Percentiles rank a stretch among this genome's conserved stretches.
phyloP scores from a whole-genome alignment of 2,113 vertebrate genomes.

The Daboia siamensis region DNA sequence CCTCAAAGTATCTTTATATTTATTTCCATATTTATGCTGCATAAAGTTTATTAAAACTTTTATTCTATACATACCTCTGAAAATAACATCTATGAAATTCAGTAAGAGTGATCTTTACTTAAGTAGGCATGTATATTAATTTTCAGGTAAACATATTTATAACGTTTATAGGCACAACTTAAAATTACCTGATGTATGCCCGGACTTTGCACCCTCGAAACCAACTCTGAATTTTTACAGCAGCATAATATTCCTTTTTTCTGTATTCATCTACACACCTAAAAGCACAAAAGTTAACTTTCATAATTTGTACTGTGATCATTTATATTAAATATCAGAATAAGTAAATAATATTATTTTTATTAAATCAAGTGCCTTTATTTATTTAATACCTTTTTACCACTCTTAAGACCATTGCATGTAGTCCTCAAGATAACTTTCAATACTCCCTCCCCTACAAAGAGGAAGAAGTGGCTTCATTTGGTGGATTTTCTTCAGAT shows the following conservation, averaged over 20 bases:
- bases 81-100: no score
- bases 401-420: neutral
- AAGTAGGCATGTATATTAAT: neutral
- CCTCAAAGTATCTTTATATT: no score
- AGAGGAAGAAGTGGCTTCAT: neutral
- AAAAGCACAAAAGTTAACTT: conserved; percentile 32
- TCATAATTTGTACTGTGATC: conserved; percentile 10
- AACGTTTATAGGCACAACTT: neutral
- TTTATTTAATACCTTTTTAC: neutral
- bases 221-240: conserved; percentile 85
- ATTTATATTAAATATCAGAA: neutral
- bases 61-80: no score
- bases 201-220: conserved; percentile 80
- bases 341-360: neutral
- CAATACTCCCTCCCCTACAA: neutral
- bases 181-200: conserved; percentile 79
- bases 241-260: conserved; percentile 70
- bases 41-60: neutral
- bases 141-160: neutral
- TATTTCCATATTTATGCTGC: no score
- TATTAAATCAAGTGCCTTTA: neutral
- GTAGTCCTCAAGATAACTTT: neutral
- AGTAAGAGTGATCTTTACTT: neutral
- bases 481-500: neutral
- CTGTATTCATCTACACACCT: conserved; percentile 77